These are phyloP conservation scores for Phocoena phocoena DNA, from an alignment of 2,113 vertebrate genomes.

Conservation along the genomic window DNA sequence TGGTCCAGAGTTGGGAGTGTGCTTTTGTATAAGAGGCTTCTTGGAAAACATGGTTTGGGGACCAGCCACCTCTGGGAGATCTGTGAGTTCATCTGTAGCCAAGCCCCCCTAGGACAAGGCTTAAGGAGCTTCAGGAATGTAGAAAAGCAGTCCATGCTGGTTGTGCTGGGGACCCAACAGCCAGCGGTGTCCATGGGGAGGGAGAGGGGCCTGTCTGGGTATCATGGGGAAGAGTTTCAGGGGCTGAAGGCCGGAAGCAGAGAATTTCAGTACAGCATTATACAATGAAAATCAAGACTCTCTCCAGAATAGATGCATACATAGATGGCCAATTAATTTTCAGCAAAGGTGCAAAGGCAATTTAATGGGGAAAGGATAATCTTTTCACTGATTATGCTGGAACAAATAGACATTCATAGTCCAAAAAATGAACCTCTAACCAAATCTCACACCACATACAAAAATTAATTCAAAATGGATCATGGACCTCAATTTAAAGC, in stretches of 20 bases:
- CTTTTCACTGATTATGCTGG: background rate
- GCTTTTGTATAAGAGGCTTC: background rate
- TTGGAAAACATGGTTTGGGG: background rate
- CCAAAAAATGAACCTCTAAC: background rate
- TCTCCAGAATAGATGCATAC: background rate
- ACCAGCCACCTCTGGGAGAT: background rate
- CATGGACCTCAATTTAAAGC: background rate
- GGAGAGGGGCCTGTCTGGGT: background rate
- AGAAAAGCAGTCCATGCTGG: too few relatives aligned
- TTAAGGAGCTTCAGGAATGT: background rate
- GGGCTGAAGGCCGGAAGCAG: background rate
- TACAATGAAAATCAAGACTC: background rate
- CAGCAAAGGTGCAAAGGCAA: background rate
- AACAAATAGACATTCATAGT: background rate
- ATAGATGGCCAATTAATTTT: background rate
- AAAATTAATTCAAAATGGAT: background rate
- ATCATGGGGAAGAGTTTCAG: background rate
- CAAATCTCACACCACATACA: background rate
- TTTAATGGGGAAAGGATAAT: background rate
- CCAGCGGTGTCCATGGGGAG: fast-evolving
- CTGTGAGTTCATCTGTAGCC: background rate
- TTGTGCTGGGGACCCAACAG: background rate
- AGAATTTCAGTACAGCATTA: background rate
- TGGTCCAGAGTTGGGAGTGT: background rate
- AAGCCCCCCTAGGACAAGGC: background rate